phyloP scores from a whole-genome alignment of 2,113 vertebrate genomes.

The Podarcis muralis region DNA sequence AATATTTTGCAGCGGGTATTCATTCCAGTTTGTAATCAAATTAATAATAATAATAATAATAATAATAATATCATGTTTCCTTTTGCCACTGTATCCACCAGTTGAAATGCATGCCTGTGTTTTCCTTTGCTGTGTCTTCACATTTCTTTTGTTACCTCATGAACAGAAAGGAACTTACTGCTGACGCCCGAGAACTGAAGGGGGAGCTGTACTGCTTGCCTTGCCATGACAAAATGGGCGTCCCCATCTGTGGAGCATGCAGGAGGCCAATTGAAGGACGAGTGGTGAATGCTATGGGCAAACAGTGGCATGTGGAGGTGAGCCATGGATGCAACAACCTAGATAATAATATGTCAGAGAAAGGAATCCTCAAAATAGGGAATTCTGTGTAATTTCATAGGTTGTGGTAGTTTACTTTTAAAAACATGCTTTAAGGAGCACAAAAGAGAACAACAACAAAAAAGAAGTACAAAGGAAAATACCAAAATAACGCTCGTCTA shows the following conservation, averaged over 20 bases:
- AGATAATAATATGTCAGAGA: background rate
- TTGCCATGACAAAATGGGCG: constrained; percentile 98
- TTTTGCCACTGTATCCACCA: background rate
- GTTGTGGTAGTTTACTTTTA: background rate
- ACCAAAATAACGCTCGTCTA: too few relatives aligned
- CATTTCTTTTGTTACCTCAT: constrained; percentile 40
- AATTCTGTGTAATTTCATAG: background rate
- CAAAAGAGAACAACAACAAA: too few relatives aligned
- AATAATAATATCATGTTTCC: background rate
- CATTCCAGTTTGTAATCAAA: constrained; percentile 17
- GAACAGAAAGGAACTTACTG: constrained; percentile 93
- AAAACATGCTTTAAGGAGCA: too few relatives aligned
- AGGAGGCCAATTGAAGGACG: constrained; percentile 96
- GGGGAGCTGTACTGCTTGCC: constrained; percentile 96
- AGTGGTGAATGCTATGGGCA: constrained; percentile 98
- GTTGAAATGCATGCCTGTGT: background rate
- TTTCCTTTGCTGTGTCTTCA: background rate
- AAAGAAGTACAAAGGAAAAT: too few relatives aligned
- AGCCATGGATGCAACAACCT: constrained; percentile 1
- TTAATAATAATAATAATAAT: too few relatives aligned
- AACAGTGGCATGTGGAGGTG: constrained; percentile 99
- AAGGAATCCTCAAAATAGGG: constrained; percentile 2
- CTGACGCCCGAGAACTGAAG: constrained; percentile 94
- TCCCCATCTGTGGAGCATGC: constrained; percentile 96
- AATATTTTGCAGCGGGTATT: background rate